Evolutionary conservation across 2,888 invertebrate genomes (phyloP).

Genomic region (Leucophenga maculata): DNA sequence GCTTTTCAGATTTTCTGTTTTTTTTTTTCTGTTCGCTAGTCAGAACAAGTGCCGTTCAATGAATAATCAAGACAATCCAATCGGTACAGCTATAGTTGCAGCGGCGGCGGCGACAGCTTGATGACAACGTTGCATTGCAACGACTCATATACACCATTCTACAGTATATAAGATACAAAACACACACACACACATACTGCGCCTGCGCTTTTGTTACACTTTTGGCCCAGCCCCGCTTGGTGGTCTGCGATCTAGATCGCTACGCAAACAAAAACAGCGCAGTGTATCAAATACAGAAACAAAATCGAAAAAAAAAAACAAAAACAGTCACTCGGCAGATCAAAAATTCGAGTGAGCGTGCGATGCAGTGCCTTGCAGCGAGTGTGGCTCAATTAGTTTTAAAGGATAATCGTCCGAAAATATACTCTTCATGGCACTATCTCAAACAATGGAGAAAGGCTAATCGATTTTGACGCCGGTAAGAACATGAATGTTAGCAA

Average conservation of each 20-base stretch:
- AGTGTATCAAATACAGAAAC: too few species aligned
- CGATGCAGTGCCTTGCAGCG: background rate
- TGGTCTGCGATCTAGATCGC: conserved; percentile 22
- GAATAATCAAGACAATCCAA: conserved; percentile 21
- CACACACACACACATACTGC: background rate
- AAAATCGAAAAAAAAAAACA: too few species aligned
- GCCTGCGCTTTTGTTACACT: conserved; percentile 11
- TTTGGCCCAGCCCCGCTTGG: conserved; percentile 15
- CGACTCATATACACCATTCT: background rate
- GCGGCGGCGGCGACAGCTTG: background rate
- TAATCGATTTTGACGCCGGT: too few species aligned
- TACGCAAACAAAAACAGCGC: conserved; percentile 11
- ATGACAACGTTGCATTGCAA: conserved; percentile 9
- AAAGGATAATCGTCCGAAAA: too few species aligned
- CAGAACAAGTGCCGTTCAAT: conserved; percentile 24
- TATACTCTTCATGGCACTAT: too few species aligned
- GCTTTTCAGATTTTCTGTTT: conserved; percentile 5
- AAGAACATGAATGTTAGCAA: too few species aligned
- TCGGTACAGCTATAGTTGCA: background rate
- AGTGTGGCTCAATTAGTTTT: background rate
- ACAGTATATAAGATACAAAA: background rate
- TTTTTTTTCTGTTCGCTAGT: conserved; percentile 31
- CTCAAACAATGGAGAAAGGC: too few species aligned
- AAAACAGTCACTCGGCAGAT: too few species aligned
- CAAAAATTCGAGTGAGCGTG: too few species aligned